Evolutionary conservation across 1,140 invertebrate genomes (phyloP), one percentile per base, ranked within the genome.

Genomic region (Copidosoma floridanum): DNA sequence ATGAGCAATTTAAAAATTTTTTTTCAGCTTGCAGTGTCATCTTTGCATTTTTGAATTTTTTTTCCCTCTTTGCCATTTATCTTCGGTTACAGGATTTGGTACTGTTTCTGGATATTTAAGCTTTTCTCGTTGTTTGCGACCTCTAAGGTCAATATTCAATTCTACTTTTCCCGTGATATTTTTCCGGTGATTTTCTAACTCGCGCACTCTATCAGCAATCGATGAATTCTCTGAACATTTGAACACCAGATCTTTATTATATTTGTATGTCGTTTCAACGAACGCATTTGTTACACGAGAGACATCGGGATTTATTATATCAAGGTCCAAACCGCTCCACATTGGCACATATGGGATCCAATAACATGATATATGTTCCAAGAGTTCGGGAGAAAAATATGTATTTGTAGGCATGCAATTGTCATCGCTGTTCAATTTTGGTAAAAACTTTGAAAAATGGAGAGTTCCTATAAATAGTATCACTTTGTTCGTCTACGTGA

Each of bases 351-450:
- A 67, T 1, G 63, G 55, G 56, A 68, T 64, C 12, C 52, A 65
- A 20, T 23, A 57, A 8, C 38, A 3, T 1, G 57, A 14, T 20
- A 67, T 23, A 37, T 67, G 63, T 10, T 58, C 21, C 7, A 35
- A 29, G 38, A 67, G 65, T 26, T 65, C 16, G n/a, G 66, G 66
- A 23, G 61, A 24, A 35, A 63, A 61, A 53, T 48, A 63, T 27
- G 32, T 20, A 26, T 65, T 67, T 0, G 53, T 65, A 26, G 56
- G 21, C n/a, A 38, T 48, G 7, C 29, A 16, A 4, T 27, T 23
- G 24, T 32, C 10, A 26, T 16, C 18, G 16, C 61, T 57, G 35
- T 51, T 27, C n/a, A n/a, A n/a, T n/a, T n/a, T n/a, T n/a, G n/a
- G n/a, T n/a, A n/a, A n/a, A n/a, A n/a, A n/a, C n/a, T n/a, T n/a